phyloP scores from a whole-genome alignment of 1,140 invertebrate species.

The Diorhabda carinulata region DNA sequence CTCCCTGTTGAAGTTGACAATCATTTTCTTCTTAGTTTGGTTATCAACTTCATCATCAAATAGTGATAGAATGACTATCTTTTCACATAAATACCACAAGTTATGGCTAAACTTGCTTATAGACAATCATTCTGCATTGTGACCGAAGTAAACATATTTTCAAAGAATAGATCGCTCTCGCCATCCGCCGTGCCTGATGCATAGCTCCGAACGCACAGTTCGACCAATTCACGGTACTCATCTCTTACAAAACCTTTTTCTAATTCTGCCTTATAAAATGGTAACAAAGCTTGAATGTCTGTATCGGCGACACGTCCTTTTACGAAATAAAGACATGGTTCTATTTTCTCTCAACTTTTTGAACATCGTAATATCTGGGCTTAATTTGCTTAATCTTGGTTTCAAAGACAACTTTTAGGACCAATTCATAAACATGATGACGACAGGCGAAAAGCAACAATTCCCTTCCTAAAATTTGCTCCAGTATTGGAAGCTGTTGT shows the following conservation, averaged over 20 bases:
- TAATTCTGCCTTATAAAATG: constrained; percentile 18
- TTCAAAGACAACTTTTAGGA: constrained; percentile 33
- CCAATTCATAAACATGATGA: constrained; percentile 17
- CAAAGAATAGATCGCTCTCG: constrained; percentile 40
- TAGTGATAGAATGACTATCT: too few relatives aligned
- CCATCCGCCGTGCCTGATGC: constrained; percentile 46
- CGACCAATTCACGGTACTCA: constrained; percentile 47
- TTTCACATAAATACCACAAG: too few relatives aligned
- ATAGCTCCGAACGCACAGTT: constrained; percentile 44
- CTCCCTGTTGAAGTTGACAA: too few relatives aligned
- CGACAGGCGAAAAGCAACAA: too few relatives aligned
- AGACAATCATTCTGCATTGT: too few relatives aligned
- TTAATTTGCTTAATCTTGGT: constrained; percentile 16
- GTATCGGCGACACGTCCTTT: constrained; percentile 14
- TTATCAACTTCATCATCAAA: too few relatives aligned
- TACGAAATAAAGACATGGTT: too few relatives aligned
- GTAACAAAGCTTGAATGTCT: constrained; percentile 15
- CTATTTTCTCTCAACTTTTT: too few relatives aligned
- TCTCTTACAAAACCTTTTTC: constrained; percentile 30
- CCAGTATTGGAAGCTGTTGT: constrained; percentile 5
- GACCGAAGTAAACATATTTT: too few relatives aligned
- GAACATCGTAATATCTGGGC: not conserved
- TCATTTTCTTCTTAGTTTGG: too few relatives aligned
- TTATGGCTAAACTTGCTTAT: too few relatives aligned
- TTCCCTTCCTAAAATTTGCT: too few relatives aligned